Base-by-base conservation (phyloP, 1,140 invertebrate genomes). In the Periplaneta americana region DNA sequence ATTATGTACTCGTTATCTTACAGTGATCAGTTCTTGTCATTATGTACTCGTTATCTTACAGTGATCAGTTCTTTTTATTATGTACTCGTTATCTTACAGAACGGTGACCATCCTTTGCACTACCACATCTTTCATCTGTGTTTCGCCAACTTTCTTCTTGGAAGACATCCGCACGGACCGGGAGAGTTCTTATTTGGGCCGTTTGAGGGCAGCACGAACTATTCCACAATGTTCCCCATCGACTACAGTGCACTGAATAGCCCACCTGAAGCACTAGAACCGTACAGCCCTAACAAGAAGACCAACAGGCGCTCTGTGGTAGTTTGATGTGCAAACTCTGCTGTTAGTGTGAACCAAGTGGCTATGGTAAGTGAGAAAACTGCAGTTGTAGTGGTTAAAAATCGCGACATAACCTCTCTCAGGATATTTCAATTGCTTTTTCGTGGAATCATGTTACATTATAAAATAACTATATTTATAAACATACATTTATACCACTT, bases 181-280 rank as follows among this genome's bases (percentile, higher is more conserved):
- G 93, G 93, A 2, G 92, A 94, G 84, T 93, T 92, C 89, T 89
- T 94, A 34, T 90, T 94, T 36, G 93, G 93, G 34, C 90, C 92
- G 18, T 89, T 91, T 18, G 90, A 90, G 80, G 89, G 89, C n/a
- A 88, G 90, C 35, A 86, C 90, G 17, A 89, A 91, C 28, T 77
- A 80, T 9, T 88, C 89, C 31, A 90, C 90, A 6, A 90, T 90
- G 66, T 94, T 94, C 85, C 93, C 93, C 0, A 92, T 94, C 31
- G 93, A 94, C 88, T 94, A 94, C 87, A 93, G 92, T 84, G 93
- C 93, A 15, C 88, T 94, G 80, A 94, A 94, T 86, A 91, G 92
- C 5, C 90, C 93, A 83, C 91, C 91, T 81, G 92, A 92, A 76
- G 92, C 93, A 84, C 85, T 94, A 77, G 93, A 94, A 87, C 91